A percentile compares a stretch with the other conserved stretches of the same genome.
Conservation (phyloP, 1,140 invertebrate species). For the Rhizoglyphus robini region DNA sequence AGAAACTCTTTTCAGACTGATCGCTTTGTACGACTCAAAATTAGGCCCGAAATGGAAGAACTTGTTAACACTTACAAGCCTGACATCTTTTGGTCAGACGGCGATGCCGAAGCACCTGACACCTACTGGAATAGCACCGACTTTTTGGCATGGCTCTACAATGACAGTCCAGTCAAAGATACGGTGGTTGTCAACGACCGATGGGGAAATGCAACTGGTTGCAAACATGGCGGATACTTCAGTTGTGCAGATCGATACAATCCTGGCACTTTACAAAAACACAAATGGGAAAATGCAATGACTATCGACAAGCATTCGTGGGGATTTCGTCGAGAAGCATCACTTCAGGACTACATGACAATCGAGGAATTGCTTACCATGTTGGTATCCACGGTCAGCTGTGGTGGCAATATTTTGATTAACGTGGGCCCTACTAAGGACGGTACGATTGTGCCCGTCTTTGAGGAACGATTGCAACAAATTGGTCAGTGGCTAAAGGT, state of each 20-base stretch:
- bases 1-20: constrained; percentile 26
- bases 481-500: constrained; percentile 57
- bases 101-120: constrained; percentile 61
- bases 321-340: constrained; percentile 65
- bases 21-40: constrained; percentile 31
- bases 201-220: constrained; percentile 39
- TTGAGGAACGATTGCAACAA: constrained; percentile 62
- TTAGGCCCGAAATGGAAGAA: constrained; percentile 38
- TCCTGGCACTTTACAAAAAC: constrained; percentile 35
- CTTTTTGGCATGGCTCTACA: constrained; percentile 61
- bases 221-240: constrained; percentile 43
- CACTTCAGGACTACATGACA: constrained; percentile 54
- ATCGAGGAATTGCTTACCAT: constrained; percentile 54
- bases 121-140: constrained; percentile 52
- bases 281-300: constrained; percentile 82
- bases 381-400: constrained; percentile 42
- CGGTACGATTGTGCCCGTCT: constrained; percentile 72
- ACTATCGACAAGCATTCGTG: constrained; percentile 79
- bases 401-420: constrained; percentile 62
- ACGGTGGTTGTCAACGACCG: constrained; percentile 42
- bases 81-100: constrained; percentile 69
- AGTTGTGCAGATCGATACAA: constrained; percentile 41
- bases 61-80: constrained; percentile 60
- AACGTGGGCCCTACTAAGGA: constrained; percentile 83
- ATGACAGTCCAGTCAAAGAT: constrained; percentile 53